phyloP scores from a whole-genome alignment of 2,888 invertebrate genomes.

The Lasioglossum calceatum region DNA sequence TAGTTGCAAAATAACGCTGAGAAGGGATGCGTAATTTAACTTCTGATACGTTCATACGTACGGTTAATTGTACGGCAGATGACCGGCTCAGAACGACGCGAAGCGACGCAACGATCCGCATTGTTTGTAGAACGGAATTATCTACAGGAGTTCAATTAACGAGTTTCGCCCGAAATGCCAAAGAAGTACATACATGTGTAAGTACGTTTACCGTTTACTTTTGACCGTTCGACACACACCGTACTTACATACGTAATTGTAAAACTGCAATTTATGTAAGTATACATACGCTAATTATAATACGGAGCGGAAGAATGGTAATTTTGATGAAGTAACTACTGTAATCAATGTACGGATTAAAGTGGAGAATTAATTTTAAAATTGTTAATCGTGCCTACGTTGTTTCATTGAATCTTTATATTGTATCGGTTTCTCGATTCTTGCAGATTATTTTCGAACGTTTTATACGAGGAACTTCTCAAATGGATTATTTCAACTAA shows the following conservation, averaged over 20 bases:
- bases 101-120: background rate
- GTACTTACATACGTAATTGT: slow-evolving; percentile 9
- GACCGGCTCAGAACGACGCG: background rate
- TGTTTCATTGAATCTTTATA: slow-evolving; percentile 1
- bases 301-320: slow-evolving; percentile 11
- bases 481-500: background rate
- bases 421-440: background rate
- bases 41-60: slow-evolving; percentile 15
- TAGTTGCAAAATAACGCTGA: slow-evolving; percentile 21
- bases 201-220: background rate
- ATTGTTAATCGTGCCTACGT: slow-evolving; percentile 2
- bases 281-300: slow-evolving; percentile 13
- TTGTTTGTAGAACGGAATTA: background rate
- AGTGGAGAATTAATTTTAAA: slow-evolving; percentile 4
- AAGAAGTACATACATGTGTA: slow-evolving; percentile 13
- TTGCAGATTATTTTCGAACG: background rate
- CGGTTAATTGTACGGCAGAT: background rate
- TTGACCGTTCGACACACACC: background rate
- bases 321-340: slow-evolving; percentile 8
- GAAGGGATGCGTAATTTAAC: slow-evolving; percentile 10
- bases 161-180: slow-evolving; percentile 22
- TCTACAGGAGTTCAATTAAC: slow-evolving; percentile 27
- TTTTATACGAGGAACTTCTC: background rate
- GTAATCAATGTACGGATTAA: slow-evolving; percentile 16
- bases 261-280: slow-evolving; percentile 14